Evolutionary conservation across 2,888 invertebrate species (phyloP), one percentile per base, ranked within the genome.

Genomic region (Volucella zonaria): DNA sequence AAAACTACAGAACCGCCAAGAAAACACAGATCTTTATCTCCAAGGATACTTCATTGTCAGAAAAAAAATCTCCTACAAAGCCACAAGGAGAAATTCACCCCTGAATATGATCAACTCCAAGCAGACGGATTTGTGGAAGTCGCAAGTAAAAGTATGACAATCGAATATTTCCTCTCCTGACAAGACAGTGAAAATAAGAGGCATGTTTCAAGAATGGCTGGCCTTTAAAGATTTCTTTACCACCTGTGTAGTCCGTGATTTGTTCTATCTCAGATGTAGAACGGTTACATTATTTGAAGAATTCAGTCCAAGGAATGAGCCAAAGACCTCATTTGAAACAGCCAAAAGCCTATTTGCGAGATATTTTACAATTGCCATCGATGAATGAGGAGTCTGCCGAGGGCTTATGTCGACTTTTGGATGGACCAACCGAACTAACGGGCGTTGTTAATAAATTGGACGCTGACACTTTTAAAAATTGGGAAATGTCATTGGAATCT

Each of bases 181-280:
- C 23, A 6, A 23, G 23, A 23, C 3, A 61, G 67, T 15, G 14
- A 66, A 11, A 59, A 52, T 18, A 75, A 70, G n/a, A 62, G 70
- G 76, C 51, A 75, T 18, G 51, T 81, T 14, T 58, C 68, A 8
- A 56, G 76, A 4, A 23, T 76, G 8, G 66, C 59, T 1, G 56
- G 59, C 14, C 18, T 23, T 23, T 3, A 4, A 23, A 23, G 23
- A 23, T 23, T 23, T 1, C 2, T 23, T 49, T 12, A 49, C 49
- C 4, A 8, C 49, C 4, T 49, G 9, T 49, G 49, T 49, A 49
- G 10, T 49, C 3, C 49, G n/a, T 3, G 49, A 54, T n/a, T 54
- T 4, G 11, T 54, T 8, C 18, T 18, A 1, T 54, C 8, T 18
- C 52, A 54, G 18, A 54, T 18, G 52, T 54, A 18, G 18, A 54